phyloP scores from a whole-genome alignment of 2,888 invertebrate genomes.

The Andrena bucephala region DNA sequence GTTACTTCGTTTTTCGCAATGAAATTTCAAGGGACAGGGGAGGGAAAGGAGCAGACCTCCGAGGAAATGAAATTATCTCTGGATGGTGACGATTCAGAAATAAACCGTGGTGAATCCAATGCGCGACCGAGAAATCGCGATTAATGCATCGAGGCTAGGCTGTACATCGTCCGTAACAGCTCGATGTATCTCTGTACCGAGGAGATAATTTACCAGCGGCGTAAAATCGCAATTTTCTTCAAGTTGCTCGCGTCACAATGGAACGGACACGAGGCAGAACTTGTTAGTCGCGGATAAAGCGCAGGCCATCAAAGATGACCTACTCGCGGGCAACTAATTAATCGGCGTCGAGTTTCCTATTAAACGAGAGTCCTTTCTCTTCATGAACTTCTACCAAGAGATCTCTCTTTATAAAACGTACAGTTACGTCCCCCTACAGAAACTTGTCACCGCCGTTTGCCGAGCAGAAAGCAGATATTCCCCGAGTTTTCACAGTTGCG shows the following conservation, averaged over 20 bases:
- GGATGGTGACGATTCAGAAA: background rate
- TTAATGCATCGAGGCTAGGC: background rate
- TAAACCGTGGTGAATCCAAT: background rate
- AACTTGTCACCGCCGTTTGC: background rate
- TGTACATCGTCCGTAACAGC: background rate
- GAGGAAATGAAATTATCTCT: background rate
- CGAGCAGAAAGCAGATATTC: background rate
- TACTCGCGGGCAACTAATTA: background rate
- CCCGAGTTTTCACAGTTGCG: background rate
- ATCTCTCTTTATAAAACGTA: background rate
- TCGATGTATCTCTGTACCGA: too few species aligned
- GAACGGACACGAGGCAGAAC: background rate
- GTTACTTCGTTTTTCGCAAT: background rate
- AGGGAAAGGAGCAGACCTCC: background rate
- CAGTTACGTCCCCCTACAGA: background rate
- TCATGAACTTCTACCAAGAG: background rate
- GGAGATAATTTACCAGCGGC: background rate
- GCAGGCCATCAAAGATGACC: background rate
- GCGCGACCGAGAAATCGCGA: background rate
- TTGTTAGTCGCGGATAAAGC: background rate
- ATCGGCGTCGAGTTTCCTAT: conserved; percentile 1
- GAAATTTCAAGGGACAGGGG: background rate
- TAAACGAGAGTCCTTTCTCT: background rate
- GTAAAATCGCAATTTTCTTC: background rate
- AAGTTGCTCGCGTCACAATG: background rate